These are phyloP conservation scores for Ctenopoma kingsleyae DNA, from an alignment of 2,797 vertebrate species.

Conservation along the genomic window DNA sequence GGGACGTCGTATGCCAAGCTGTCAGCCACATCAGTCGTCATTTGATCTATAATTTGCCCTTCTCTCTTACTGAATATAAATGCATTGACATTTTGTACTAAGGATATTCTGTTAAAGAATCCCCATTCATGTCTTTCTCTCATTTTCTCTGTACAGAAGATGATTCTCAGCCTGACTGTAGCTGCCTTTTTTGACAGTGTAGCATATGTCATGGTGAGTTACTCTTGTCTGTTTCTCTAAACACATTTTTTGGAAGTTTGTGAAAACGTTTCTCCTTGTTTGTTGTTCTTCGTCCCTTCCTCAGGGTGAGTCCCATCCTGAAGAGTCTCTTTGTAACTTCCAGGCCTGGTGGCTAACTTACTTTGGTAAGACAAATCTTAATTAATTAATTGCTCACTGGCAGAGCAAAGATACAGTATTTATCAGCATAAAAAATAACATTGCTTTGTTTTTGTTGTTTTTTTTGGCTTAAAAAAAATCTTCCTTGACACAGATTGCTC, in stretches of 20 bases:
- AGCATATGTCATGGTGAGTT: conserved; percentile 89
- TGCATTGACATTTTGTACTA: conserved; percentile 22
- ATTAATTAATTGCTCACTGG: conserved; percentile 37
- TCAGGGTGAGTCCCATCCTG: conserved; percentile 83
- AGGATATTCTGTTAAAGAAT: conserved; percentile 37
- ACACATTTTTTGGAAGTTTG: conserved; percentile 8
- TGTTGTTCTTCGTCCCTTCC: conserved; percentile 22
- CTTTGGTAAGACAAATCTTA: conserved; percentile 83
- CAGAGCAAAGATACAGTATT: conserved; percentile 24
- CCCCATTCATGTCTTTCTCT: conserved; percentile 40
- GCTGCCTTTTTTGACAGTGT: conserved; percentile 88
- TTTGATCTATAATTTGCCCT: conserved; percentile 48
- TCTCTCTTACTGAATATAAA: conserved; percentile 46
- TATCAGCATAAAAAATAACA: conserved; percentile 38
- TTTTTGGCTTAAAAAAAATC: conserved; percentile 43
- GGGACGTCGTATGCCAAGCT: conserved; percentile 38
- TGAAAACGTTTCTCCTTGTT: conserved; percentile 25
- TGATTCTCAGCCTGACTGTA: conserved; percentile 87
- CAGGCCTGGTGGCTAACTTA: conserved; percentile 90
- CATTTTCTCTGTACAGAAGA: conserved; percentile 79
- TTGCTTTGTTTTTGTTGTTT: conserved; percentile 20
- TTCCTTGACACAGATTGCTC: conserved; percentile 15
- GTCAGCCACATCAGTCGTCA: conserved; percentile 55
- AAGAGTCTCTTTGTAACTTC: conserved; percentile 84
- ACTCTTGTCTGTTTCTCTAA: conserved; percentile 37